These are phyloP conservation scores for Cisticola juncidis DNA, from an alignment of 2,113 vertebrate species.

Conservation along the genomic window DNA sequence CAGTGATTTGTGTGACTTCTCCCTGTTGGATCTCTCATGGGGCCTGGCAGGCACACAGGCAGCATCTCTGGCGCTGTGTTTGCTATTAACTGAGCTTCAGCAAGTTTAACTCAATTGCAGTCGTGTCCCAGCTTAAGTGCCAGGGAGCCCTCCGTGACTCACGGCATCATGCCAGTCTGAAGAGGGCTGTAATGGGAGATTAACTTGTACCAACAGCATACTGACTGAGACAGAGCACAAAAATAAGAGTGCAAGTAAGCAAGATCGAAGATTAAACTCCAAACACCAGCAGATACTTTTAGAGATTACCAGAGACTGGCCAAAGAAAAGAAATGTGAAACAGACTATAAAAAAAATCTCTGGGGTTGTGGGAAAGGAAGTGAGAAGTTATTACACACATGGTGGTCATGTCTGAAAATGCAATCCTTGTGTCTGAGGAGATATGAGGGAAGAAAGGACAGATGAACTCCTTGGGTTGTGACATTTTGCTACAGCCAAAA, in stretches of 20 bases:
- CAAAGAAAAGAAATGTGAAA: background rate
- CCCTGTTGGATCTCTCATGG: background rate
- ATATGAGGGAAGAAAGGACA: background rate
- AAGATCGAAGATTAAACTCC: background rate
- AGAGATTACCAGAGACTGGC: background rate
- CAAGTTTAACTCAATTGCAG: background rate
- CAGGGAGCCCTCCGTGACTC: background rate
- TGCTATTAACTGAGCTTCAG: background rate
- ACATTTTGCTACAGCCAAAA: background rate
- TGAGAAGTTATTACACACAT: background rate
- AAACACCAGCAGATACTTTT: background rate
- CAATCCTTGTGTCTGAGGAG: background rate
- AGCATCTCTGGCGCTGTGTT: background rate
- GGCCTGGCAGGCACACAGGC: background rate
- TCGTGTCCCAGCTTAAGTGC: background rate
- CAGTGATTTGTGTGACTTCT: slow-evolving; percentile 10
- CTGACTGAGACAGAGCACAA: background rate
- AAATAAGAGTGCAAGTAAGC: background rate
- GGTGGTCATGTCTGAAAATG: background rate
- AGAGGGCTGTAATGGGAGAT: background rate
- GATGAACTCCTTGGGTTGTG: background rate
- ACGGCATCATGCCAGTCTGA: background rate
- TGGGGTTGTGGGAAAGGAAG: background rate
- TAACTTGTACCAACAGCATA: background rate
- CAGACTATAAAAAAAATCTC: background rate